A percentile compares a stretch with the other conserved stretches of the same genome.
These are phyloP conservation scores for Parthenolecanium corni DNA, from an alignment of 2,888 invertebrate genomes.

Conservation along the genomic window DNA sequence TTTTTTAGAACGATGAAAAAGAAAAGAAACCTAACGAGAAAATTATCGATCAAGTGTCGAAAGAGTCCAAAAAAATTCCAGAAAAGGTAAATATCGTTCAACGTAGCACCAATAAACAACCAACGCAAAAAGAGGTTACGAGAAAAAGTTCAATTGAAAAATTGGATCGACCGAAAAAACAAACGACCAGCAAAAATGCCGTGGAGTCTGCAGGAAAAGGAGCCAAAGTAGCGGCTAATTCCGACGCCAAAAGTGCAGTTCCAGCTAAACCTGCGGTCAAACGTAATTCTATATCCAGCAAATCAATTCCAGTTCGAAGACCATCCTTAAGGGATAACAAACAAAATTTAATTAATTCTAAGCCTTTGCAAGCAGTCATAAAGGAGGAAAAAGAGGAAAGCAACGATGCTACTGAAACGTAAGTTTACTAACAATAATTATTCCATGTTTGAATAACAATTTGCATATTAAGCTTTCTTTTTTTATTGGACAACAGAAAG, in stretches of 20 bases:
- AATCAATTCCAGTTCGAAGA: not conserved
- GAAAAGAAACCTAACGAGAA: no score
- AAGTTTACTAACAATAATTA: no score
- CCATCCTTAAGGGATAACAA: conserved; percentile 1
- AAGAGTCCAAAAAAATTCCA: no score
- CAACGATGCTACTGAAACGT: not conserved
- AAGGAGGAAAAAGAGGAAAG: conserved; percentile 9
- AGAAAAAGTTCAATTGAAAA: not conserved
- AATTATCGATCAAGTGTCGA: no score
- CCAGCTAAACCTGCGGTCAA: not conserved
- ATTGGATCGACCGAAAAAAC: not conserved
- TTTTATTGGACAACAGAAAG: no score
- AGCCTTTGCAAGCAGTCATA: not conserved
- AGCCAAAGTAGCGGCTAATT: not conserved
- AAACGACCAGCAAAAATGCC: not conserved
- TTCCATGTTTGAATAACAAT: no score
- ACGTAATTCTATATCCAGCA: not conserved
- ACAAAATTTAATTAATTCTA: not conserved
- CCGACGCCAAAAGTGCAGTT: not conserved
- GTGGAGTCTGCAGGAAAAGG: not conserved
- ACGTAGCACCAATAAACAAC: no score
- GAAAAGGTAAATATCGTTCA: no score
- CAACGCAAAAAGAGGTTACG: not conserved
- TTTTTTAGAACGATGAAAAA: no score
- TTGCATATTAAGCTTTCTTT: no score